Percentiles rank a stretch among this genome's conserved stretches.
These are phyloP conservation scores for Clarias laeviceps DNA, from an alignment of 2,797 vertebrate species.

Conservation along the genomic window DNA sequence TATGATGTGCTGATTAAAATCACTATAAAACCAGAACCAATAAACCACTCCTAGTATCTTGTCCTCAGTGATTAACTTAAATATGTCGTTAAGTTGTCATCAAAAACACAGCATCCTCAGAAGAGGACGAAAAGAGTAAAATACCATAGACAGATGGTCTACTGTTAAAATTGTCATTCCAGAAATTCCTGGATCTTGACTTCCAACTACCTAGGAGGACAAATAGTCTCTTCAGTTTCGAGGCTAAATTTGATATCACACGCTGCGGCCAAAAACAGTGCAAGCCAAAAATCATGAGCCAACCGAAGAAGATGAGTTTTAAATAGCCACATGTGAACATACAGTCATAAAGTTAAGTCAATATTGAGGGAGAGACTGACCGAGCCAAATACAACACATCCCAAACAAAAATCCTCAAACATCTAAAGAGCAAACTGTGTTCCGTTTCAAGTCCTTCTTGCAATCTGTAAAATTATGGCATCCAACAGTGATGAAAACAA, in stretches of 20 bases:
- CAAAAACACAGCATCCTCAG: not conserved
- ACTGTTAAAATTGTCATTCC: slow-evolving; percentile 37
- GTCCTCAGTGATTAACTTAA: not conserved
- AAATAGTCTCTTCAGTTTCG: slow-evolving; percentile 24
- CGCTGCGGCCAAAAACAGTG: slow-evolving; percentile 18
- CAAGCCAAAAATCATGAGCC: slow-evolving; percentile 39
- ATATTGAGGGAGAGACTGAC: not conserved
- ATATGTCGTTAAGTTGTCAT: not conserved
- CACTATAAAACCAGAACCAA: not conserved
- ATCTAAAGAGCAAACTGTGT: not conserved
- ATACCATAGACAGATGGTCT: slow-evolving; percentile 40
- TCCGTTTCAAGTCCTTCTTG: not conserved
- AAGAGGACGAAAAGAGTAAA: slow-evolving; percentile 1
- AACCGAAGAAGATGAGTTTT: slow-evolving; percentile 17
- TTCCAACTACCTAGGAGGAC: slow-evolving; percentile 14
- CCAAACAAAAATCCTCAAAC: not conserved
- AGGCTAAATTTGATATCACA: slow-evolving; percentile 47
- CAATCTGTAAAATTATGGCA: not conserved
- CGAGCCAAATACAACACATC: not conserved
- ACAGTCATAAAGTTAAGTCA: not conserved
- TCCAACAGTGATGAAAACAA: not conserved
- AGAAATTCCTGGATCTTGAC: slow-evolving; percentile 35
- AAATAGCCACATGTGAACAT: slow-evolving; percentile 10
- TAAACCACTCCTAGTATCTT: not conserved
- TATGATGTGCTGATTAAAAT: not conserved